These are phyloP conservation scores for Rattus norvegicus DNA, from an alignment of 2,113 vertebrate species.

Conservation along the genomic window GRCr8 NC_086032.1:102133001-102133500, in stretches of 20 bases:
- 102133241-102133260: not conserved
- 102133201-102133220: not conserved
- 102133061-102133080: not conserved
- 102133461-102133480: not conserved
- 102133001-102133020: not conserved
- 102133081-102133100: not conserved
- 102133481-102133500: not conserved
- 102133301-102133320: constrained; percentile 25
- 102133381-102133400: not conserved
- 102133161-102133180: no score
- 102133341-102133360: not conserved
- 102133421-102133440: not conserved
- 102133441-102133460: not conserved
- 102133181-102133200: no score
- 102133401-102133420: not conserved
- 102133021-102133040: not conserved
- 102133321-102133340: not conserved
- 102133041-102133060: not conserved
- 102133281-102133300: not conserved
- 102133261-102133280: not conserved
- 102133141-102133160: not conserved
- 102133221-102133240: not conserved
- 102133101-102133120: not conserved
- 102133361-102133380: not conserved
- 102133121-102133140: not conserved